Conservation (phyloP, 2,888 invertebrate species). For the Sipunculus nudus region DNA sequence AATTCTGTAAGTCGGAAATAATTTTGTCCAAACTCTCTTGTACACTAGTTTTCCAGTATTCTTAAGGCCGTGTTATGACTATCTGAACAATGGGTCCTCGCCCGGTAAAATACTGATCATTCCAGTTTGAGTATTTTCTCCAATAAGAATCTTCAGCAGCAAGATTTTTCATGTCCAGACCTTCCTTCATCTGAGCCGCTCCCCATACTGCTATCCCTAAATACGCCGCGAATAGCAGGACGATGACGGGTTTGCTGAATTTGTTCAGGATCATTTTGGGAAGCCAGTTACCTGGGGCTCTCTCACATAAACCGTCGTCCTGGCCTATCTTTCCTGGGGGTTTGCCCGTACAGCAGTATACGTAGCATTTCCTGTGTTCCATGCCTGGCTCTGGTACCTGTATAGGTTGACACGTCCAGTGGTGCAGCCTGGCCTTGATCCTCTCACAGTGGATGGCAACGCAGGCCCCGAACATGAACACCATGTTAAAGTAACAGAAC, state of each 20-base stretch:
- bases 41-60: conserved; percentile 17
- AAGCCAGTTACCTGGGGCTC: conserved; percentile 36
- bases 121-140: conserved; percentile 30
- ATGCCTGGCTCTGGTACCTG: no score
- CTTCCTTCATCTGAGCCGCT: conserved; percentile 44
- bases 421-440: no score
- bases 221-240: conserved; percentile 45
- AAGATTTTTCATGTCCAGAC: conserved; percentile 47
- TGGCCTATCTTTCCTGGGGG: conserved; percentile 31
- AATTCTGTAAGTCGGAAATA: conserved; percentile 3
- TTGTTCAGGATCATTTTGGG: conserved; percentile 36
- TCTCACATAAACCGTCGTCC: conserved; percentile 44
- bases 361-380: no score
- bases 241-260: conserved; percentile 36
- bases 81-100: conserved; percentile 38
- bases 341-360: conserved; percentile 63
- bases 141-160: conserved; percentile 47
- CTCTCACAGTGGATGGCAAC: no score
- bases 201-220: conserved; percentile 47
- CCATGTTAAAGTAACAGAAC: no score
- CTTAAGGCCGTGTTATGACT: conserved; percentile 26
- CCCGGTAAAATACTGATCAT: conserved; percentile 33
- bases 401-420: no score
- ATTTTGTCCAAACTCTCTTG: conserved; percentile 1
- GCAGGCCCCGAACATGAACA: no score